Base-by-base conservation (phyloP, 2,888 invertebrate genomes). In the Drosophila setosimentum region DNA sequence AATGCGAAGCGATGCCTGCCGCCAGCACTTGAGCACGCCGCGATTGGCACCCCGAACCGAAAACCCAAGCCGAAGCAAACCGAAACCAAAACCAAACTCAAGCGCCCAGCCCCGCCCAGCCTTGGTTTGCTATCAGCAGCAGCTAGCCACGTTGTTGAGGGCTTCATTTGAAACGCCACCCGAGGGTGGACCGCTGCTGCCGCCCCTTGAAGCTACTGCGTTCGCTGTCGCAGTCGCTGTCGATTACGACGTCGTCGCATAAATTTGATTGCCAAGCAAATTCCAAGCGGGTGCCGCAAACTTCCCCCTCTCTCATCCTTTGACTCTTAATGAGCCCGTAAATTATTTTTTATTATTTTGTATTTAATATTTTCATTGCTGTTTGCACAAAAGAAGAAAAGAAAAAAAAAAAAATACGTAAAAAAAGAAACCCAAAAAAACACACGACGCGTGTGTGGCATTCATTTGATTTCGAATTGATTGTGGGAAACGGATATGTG, bases 321-420 rank as follows among this genome's bases (percentile, higher is more conserved):
- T 71, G 72, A 69, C 83, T 77, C 83, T 83, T 90, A 87, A 87
- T 87, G 90, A 87, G 87, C 76, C 80, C 89, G 87, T 87, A 87
- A 90, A 87, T 87, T 83, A 83, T 90, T 87, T 90, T 87, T 90
- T 87, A 83, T 90, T 89, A 86, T 89, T 87, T 88, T 72, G 89
- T 88, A 88, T 90, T 87, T 88, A 90, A 90, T 90, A 77, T 83
- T 90, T 88, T 88, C 83, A 88, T 90, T 88, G 83, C 73, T 82
- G 66, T 79, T 65, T 65, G 68, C 61, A 32, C 49, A 30, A 18
- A 64, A 54, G 60, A 58, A 35, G 16, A 16, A 35, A 6, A 5
- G 16, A 35, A 16, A 35, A 29, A 24, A 50, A 40, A 51, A 55
- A 21, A 49, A 33, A n/a, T n/a, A n/a, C n/a, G n/a, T n/a, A n/a